Evolutionary conservation across 2,888 invertebrate genomes (phyloP), one percentile per base, ranked within the genome.

Genomic region (Macrophya alboannulata): DNA sequence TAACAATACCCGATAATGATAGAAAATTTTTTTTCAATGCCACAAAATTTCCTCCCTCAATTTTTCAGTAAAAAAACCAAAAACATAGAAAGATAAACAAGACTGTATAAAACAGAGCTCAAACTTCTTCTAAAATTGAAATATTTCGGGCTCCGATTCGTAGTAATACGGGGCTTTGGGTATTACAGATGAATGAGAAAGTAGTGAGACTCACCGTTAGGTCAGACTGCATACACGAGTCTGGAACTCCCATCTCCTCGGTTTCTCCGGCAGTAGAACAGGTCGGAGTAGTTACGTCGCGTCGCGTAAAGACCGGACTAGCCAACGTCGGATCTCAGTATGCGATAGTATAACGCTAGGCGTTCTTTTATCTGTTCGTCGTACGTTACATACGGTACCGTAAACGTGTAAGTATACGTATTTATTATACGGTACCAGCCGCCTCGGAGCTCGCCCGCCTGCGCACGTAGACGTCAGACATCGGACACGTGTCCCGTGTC

Each of bases 401-500:
- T 15, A 6, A 31, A 31, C 31, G 12, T 12, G 62, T 21, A 62
- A 12, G n/a, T 71, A 71, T n/a, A n/a, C 21, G 62, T 62, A 62
- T 8, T 12, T 62, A 25, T n/a, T n/a, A n/a, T 40, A 71, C 15
- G 71, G 25, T 8, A 43, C n/a, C 81, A 59, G 59, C 81, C 81
- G 59, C 81, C 68, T 83, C 51, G 21, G 21, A 31, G 68, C 83
- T 83, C 83, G 51, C 48, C 65, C 83, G 68, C 71, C 68, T 71
- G 83, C 83, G 68, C 83, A 68, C 83, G 48, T 83, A 83, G 48
- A 68, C 71, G 17, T 48, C 83, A 68, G 83, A 83, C 45, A 68
- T 65, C 83, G 48, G 68, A 83, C 83, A 83, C 83, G 83, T 83
- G 81, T 81, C 81, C 81, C 83, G 83, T 71, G 83, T 68, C 83